phyloP scores from a whole-genome alignment of 2,797 vertebrate genomes.

The Trachurus trachurus region DNA sequence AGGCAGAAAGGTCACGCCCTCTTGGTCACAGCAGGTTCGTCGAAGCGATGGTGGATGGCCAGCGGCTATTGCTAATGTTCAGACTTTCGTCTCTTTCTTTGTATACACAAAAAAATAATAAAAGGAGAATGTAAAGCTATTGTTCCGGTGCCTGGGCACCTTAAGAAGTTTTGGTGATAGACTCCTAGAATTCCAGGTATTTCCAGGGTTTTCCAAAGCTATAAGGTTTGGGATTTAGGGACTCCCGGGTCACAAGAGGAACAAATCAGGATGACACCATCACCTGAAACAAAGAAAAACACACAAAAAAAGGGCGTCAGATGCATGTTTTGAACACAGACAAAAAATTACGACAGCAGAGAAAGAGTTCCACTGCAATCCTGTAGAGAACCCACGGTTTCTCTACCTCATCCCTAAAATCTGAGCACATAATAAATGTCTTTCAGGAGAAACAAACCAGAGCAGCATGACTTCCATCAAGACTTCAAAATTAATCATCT shows the following conservation, averaged over 20 bases:
- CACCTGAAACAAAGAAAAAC: slow-evolving; percentile 75
- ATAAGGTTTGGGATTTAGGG: slow-evolving; percentile 81
- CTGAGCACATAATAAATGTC: slow-evolving; percentile 73
- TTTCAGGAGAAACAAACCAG: slow-evolving; percentile 77
- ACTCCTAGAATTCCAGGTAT: slow-evolving; percentile 88
- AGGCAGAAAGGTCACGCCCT: slow-evolving; percentile 86
- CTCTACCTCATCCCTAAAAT: slow-evolving; percentile 64
- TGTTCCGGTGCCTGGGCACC: slow-evolving; percentile 82
- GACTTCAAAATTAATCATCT: slow-evolving; percentile 83
- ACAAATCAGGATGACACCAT: slow-evolving; percentile 69
- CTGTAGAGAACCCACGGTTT: slow-evolving; percentile 55
- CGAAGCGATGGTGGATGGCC: slow-evolving; percentile 68
- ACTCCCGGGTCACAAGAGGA: slow-evolving; percentile 79
- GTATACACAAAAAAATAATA: slow-evolving; percentile 69
- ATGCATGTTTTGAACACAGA: slow-evolving; percentile 46
- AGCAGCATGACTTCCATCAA: slow-evolving; percentile 84
- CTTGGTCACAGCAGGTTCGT: slow-evolving; percentile 83
- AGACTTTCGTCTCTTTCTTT: slow-evolving; percentile 78
- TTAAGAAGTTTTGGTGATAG: slow-evolving; percentile 79
- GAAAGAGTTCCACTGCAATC: slow-evolving; percentile 56
- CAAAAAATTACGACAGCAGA: slow-evolving; percentile 50
- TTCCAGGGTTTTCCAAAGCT: slow-evolving; percentile 87
- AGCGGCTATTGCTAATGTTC: slow-evolving; percentile 78
- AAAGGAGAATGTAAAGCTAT: slow-evolving; percentile 85
- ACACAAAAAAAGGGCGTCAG: slow-evolving; percentile 56